Evolutionary conservation across 2,113 vertebrate species (phyloP).

Genomic region (western clawed frog (Xenopus tropicalis)): DNA sequence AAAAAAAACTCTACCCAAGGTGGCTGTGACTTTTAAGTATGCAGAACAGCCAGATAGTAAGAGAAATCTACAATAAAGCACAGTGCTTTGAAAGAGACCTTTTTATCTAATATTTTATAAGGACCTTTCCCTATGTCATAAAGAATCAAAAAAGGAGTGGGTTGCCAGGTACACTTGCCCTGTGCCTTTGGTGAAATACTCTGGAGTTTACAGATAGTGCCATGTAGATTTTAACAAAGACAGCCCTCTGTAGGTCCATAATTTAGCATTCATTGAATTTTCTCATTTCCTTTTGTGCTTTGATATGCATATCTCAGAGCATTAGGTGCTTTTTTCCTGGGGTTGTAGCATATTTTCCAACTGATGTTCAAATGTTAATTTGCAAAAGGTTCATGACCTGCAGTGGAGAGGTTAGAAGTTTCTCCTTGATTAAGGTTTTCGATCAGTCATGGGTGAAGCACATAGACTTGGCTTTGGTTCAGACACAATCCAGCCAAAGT

Average conservation of each 20-base stretch:
- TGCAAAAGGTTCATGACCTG: constrained; percentile 58
- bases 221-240: constrained; percentile 55
- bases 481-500: constrained; percentile 30
- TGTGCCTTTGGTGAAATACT: constrained; percentile 59
- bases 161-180: constrained; percentile 59
- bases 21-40: constrained; percentile 68
- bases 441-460: constrained; percentile 60
- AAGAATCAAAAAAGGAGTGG: constrained; percentile 52
- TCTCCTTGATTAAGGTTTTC: constrained; percentile 62
- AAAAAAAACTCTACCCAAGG: constrained; percentile 57
- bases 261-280: constrained; percentile 65
- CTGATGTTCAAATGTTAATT: constrained; percentile 67
- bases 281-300: constrained; percentile 55
- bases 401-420: constrained; percentile 58
- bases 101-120: constrained; percentile 66
- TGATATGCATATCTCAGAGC: constrained; percentile 64
- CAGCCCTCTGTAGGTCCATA: constrained; percentile 56
- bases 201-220: constrained; percentile 59
- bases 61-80: constrained; percentile 57
- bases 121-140: constrained; percentile 56
- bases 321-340: constrained; percentile 55
- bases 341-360: constrained; percentile 61
- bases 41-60: constrained; percentile 58
- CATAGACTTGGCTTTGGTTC: constrained; percentile 51
- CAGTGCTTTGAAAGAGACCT: constrained; percentile 59